A percentile compares a stretch with the other conserved stretches of the same genome.
Conservation (phyloP, 2,797 vertebrate species). For the Tapirus indicus region DNA sequence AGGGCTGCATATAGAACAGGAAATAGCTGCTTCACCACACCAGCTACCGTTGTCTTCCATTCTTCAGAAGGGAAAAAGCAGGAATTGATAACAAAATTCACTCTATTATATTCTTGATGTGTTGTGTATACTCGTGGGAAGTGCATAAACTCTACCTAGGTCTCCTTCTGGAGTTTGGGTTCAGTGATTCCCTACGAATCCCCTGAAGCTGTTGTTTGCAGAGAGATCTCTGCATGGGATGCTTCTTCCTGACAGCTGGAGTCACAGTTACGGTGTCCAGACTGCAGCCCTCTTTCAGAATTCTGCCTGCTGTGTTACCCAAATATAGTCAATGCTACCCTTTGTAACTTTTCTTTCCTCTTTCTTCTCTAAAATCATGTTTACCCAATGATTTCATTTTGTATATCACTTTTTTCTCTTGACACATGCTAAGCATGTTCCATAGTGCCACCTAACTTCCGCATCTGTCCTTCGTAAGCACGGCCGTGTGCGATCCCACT, state of each 20-base stretch:
- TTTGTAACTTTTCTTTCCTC: neutral
- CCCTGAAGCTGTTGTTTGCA: neutral
- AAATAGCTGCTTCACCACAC: neutral
- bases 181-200: neutral
- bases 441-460: neutral
- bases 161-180: neutral
- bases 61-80: neutral
- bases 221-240: neutral
- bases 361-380: neutral
- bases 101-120: neutral
- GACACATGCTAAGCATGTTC: neutral
- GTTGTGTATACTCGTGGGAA: no score
- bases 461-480: neutral
- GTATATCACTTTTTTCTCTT: neutral
- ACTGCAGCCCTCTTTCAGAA: neutral
- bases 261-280: neutral
- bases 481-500: neutral
- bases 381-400: neutral
- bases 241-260: neutral
- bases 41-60: neutral
- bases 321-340: neutral
- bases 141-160: no score
- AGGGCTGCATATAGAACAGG: neutral
- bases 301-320: neutral
- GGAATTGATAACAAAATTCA: neutral